phyloP scores from a whole-genome alignment of 2,888 invertebrate species.

The Cantharis rufa region DNA sequence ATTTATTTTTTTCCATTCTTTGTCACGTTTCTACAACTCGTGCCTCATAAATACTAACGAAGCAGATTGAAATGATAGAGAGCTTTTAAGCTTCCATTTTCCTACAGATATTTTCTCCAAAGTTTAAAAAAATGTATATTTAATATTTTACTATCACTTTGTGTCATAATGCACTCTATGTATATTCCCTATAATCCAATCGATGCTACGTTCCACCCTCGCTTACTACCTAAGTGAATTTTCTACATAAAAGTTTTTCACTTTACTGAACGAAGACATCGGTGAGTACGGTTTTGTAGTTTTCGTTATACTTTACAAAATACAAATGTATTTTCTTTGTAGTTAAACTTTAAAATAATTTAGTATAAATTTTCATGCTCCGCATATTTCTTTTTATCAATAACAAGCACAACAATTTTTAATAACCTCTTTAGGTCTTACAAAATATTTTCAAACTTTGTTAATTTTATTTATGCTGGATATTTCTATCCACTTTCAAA shows the following conservation, averaged over 20 bases:
- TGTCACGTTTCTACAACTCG: neutral
- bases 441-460: neutral
- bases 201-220: constrained; percentile 15
- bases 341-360: neutral
- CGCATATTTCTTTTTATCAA: neutral
- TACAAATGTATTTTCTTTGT: neutral
- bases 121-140: neutral
- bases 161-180: constrained; percentile 11
- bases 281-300: constrained; percentile 6
- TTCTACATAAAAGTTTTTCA: constrained; percentile 21
- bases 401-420: neutral
- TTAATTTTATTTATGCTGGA: neutral
- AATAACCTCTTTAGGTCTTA: neutral
- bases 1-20: neutral
- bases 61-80: neutral
- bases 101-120: neutral
- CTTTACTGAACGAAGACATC: constrained; percentile 9
- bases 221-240: constrained; percentile 20
- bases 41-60: neutral
- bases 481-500: neutral
- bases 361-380: neutral
- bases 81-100: neutral
- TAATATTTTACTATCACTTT: constrained; percentile 14
- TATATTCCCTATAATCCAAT: constrained; percentile 15
- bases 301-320: neutral